Conservation (phyloP, 1,140 invertebrate species). For the Acromyrmex heyeri region DNA sequence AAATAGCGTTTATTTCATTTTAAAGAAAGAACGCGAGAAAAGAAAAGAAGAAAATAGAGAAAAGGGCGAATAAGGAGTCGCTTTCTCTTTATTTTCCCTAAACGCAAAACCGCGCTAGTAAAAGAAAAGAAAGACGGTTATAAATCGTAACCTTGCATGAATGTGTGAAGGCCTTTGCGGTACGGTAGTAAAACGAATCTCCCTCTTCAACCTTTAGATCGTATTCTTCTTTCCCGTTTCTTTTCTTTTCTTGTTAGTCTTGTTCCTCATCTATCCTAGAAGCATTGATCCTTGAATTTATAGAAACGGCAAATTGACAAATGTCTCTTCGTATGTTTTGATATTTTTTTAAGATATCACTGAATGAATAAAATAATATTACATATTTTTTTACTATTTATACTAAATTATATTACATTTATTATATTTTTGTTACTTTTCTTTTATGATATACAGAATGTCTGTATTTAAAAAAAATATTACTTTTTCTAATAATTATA, state of each 20-base stretch:
- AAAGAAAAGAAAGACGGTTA: constrained; percentile 71
- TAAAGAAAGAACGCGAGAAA: not conserved
- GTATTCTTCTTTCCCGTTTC: not conserved
- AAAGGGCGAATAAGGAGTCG: constrained; percentile 27
- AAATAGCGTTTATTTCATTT: constrained; percentile 31
- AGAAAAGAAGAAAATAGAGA: constrained; percentile 21
- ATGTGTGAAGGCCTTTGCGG: constrained; percentile 73
- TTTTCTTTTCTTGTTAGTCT: not conserved
- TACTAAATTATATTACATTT: not conserved
- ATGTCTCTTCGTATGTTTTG: constrained; percentile 36
- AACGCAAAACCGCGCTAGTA: constrained; percentile 47
- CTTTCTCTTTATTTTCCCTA: constrained; percentile 67
- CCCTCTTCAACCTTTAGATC: not conserved
- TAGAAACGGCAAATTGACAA: constrained; percentile 43
- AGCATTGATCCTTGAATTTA: constrained; percentile 60
- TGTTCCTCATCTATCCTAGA: not conserved
- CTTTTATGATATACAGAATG: not conserved
- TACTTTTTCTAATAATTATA: not conserved
- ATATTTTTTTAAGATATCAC: constrained; percentile 13
- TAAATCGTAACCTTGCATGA: constrained; percentile 80
- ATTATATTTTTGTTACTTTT: not conserved
- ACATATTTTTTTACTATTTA: too few species aligned
- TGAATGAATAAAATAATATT: constrained; percentile 1
- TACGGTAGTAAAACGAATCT: constrained; percentile 59
- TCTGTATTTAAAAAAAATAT: not conserved